phyloP scores from a whole-genome alignment of 2,113 vertebrate species.

The Tinamus guttatus region DNA sequence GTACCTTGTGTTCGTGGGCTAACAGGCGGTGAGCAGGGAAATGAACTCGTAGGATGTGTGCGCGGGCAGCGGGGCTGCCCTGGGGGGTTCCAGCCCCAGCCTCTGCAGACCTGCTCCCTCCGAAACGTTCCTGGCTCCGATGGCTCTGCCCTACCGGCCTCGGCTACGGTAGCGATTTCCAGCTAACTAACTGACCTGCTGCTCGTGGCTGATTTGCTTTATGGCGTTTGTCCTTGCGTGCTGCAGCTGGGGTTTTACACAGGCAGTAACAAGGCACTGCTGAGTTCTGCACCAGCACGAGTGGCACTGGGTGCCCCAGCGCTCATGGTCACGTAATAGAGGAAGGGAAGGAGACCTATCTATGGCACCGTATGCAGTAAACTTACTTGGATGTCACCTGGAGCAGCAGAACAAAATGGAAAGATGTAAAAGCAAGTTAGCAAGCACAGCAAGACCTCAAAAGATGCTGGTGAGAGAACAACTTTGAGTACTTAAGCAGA shows the following conservation, averaged over 20 bases:
- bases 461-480: not conserved
- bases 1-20: not conserved
- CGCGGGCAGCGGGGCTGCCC: not conserved
- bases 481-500: not conserved
- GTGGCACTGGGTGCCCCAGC: no score
- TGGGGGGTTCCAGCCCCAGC: not conserved
- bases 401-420: not conserved
- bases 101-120: no score
- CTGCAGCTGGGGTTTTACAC: no score
- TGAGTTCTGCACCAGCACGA: no score
- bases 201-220: no score
- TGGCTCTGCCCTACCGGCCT: no score
- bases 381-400: not conserved
- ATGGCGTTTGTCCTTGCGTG: no score
- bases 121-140: no score
- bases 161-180: no score
- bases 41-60: not conserved
- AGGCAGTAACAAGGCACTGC: no score
- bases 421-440: not conserved
- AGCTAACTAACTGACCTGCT: no score
- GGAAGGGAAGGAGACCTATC: not conserved
- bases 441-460: not conserved
- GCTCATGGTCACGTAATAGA: no score
- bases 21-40: fast-evolving
- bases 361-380: not conserved